Conservation (phyloP, 2,888 invertebrate species). For the Diplazon laetatorius region DNA sequence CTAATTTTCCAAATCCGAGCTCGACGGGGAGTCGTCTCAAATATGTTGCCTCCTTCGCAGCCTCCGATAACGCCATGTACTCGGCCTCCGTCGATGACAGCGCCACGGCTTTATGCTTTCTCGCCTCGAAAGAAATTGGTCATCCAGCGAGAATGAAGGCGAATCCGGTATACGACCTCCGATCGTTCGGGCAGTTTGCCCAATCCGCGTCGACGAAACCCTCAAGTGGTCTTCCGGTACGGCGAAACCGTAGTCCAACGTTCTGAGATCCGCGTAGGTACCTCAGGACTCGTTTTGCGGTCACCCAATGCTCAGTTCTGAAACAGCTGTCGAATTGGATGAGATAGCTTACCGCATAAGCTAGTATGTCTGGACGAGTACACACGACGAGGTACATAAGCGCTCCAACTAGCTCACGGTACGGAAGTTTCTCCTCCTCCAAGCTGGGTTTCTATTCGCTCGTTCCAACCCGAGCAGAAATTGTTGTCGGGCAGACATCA, state of each 20-base stretch:
- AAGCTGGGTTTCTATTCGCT: background rate
- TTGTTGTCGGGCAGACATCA: too few species aligned
- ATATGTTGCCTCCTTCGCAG: too few species aligned
- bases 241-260: conserved; percentile 38
- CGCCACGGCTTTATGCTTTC: conserved; percentile 39
- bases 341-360: conserved; percentile 41
- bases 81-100: conserved; percentile 22
- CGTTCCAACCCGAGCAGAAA: background rate
- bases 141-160: conserved; percentile 10
- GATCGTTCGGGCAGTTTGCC: conserved; percentile 23
- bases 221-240: background rate
- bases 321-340: conserved; percentile 44
- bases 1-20: too few species aligned
- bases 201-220: conserved; percentile 45
- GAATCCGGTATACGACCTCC: conserved; percentile 43
- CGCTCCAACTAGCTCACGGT: too few species aligned
- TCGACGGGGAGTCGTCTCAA: too few species aligned
- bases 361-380: conserved; percentile 49
- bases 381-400: conserved; percentile 42
- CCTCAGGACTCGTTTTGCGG: conserved; percentile 31
- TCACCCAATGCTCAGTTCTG: conserved; percentile 41
- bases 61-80: too few species aligned
- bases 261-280: conserved; percentile 19
- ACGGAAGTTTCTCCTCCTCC: background rate
- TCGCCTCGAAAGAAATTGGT: conserved; percentile 29